Conservation (phyloP, 2,888 invertebrate species). For the Zelleria hepariella region DNA sequence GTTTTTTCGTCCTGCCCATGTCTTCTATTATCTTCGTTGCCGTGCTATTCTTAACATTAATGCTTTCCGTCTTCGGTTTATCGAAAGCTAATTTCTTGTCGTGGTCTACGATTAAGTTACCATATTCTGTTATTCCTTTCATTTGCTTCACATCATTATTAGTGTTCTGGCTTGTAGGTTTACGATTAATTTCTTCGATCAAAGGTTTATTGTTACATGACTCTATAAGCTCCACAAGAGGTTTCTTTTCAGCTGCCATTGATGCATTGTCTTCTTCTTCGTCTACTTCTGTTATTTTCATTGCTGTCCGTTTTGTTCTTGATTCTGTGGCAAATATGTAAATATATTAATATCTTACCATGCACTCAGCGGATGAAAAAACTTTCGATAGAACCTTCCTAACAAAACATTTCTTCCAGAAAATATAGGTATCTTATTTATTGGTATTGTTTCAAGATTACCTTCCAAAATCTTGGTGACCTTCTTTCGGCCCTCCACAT, state of each 20-base stretch:
- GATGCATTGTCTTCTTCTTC: conserved; percentile 15
- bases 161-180: conserved; percentile 10
- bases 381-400: too few species aligned
- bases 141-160: conserved; percentile 12
- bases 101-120: conserved; percentile 32
- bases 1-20: neutral
- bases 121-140: conserved; percentile 25
- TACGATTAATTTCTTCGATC: conserved; percentile 15
- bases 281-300: conserved; percentile 27
- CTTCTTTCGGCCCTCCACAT: conserved; percentile 20
- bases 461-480: conserved; percentile 22
- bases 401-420: too few species aligned
- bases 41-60: neutral
- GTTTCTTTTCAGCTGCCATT: conserved; percentile 36
- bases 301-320: conserved; percentile 21
- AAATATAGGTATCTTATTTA: too few species aligned
- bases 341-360: too few species aligned
- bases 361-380: too few species aligned
- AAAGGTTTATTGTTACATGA: conserved; percentile 21
- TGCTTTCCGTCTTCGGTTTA: conserved; percentile 13
- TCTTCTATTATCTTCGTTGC: neutral
- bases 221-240: conserved; percentile 47
- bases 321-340: conserved; percentile 7
- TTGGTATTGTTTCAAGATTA: conserved; percentile 17
- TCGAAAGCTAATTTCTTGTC: conserved; percentile 31